These are phyloP conservation scores for Myotis brandtii DNA, from an alignment of 2,113 vertebrate genomes.

Conservation along the genomic window DNA sequence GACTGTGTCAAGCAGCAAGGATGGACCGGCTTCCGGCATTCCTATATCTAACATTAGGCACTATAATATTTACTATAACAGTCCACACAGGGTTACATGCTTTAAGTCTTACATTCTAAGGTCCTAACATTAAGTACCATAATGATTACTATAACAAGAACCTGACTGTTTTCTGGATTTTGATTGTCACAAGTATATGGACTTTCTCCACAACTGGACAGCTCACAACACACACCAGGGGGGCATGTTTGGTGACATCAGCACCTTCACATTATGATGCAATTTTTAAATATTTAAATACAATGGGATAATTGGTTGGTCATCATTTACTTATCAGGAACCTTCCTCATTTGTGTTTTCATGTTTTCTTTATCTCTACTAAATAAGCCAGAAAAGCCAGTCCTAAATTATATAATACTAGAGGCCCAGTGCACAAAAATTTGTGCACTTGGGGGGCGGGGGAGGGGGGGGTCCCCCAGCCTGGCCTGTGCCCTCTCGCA, in stretches of 20 bases:
- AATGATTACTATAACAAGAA: too few relatives aligned
- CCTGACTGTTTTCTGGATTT: not conserved
- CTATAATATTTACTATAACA: too few relatives aligned
- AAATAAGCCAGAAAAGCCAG: not conserved
- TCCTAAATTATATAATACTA: not conserved
- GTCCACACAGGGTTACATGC: too few relatives aligned
- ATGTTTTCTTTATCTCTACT: not conserved
- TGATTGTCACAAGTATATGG: not conserved
- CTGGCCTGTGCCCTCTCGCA: too few relatives aligned
- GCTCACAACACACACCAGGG: fast-evolving
- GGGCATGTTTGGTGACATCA: not conserved
- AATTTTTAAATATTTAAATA: not conserved
- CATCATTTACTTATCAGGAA: not conserved
- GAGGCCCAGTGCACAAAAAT: too few relatives aligned
- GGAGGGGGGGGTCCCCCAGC: too few relatives aligned
- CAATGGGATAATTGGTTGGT: not conserved
- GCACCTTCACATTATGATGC: not conserved
- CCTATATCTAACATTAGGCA: too few relatives aligned
- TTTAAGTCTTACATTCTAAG: too few relatives aligned
- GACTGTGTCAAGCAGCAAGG: too few relatives aligned
- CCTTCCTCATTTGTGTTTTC: not conserved
- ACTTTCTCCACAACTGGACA: not conserved
- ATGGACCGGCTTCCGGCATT: too few relatives aligned
- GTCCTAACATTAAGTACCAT: too few relatives aligned
- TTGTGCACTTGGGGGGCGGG: too few relatives aligned